Conservation (phyloP, 2,888 invertebrate species). For the Drosophila emarginata region DNA sequence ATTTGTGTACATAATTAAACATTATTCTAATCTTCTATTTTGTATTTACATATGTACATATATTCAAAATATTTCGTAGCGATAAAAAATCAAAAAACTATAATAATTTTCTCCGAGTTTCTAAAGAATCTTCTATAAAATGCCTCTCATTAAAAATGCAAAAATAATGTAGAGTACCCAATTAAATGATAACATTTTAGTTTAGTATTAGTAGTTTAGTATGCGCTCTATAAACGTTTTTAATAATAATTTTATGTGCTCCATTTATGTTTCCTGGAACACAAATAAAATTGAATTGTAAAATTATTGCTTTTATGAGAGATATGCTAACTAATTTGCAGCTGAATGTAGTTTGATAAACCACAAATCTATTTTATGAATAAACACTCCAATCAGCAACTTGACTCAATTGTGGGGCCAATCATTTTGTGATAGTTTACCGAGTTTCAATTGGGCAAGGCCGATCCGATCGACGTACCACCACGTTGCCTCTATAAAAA, state of each 20-base stretch:
- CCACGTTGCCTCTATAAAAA: neutral
- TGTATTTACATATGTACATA: too few relatives aligned
- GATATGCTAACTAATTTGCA: constrained; percentile 5
- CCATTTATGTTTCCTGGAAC: constrained; percentile 16
- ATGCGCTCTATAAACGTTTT: too few relatives aligned
- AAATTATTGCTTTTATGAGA: neutral
- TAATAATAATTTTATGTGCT: constrained; percentile 11
- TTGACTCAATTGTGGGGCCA: constrained; percentile 12
- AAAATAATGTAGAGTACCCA: too few relatives aligned
- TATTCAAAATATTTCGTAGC: too few relatives aligned
- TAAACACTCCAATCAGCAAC: neutral
- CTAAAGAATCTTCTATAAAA: too few relatives aligned
- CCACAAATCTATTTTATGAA: neutral
- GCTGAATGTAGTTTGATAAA: constrained; percentile 1
- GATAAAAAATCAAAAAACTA: too few relatives aligned
- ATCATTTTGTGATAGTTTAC: neutral
- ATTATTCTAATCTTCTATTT: too few relatives aligned
- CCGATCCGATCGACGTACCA: neutral
- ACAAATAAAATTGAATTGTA: neutral
- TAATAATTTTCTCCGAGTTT: too few relatives aligned
- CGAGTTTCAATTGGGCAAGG: neutral
- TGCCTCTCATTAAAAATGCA: too few relatives aligned
- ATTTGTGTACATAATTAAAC: too few relatives aligned
- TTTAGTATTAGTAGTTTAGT: too few relatives aligned
- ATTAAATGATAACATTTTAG: too few relatives aligned